Percentiles rank a stretch among this genome's conserved stretches.
Evolutionary conservation across 2,888 invertebrate species (phyloP).

Genomic region (Buathra laborator): DNA sequence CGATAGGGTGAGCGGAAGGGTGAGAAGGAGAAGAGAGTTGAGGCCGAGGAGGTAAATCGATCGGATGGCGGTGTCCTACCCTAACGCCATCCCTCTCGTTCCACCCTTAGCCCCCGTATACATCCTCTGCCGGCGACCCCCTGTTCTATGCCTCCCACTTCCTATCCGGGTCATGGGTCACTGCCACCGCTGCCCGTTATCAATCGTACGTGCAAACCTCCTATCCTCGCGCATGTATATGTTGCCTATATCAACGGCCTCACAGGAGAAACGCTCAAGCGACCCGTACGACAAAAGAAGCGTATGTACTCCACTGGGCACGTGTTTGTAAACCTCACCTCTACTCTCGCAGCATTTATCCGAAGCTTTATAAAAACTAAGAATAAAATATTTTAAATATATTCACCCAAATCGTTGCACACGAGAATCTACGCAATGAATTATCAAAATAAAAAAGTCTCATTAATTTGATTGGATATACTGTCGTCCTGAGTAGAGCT

Average conservation of each 20-base stretch:
- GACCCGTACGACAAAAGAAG: slow-evolving; percentile 63
- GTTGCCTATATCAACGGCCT: slow-evolving; percentile 51
- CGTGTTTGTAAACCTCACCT: slow-evolving; percentile 46
- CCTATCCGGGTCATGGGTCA: slow-evolving; percentile 84
- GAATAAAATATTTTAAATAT: not conserved
- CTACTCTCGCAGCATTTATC: slow-evolving; percentile 54
- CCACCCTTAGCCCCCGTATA: slow-evolving; percentile 59
- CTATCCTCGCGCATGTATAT: slow-evolving; percentile 52
- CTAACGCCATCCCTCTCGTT: slow-evolving; percentile 75
- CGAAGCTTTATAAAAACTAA: slow-evolving; percentile 52
- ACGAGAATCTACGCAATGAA: no score
- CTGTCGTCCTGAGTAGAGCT: no score
- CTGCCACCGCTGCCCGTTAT: slow-evolving; percentile 80
- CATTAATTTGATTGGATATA: no score
- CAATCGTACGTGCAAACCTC: slow-evolving; percentile 71
- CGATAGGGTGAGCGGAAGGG: slow-evolving; percentile 62
- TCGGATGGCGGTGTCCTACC: slow-evolving; percentile 79
- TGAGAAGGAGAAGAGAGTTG: slow-evolving; percentile 67
- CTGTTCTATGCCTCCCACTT: slow-evolving; percentile 68
- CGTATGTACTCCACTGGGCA: slow-evolving; percentile 67
- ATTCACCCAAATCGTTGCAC: not conserved
- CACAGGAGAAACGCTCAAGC: slow-evolving; percentile 61
- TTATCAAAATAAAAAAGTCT: no score
- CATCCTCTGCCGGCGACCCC: slow-evolving; percentile 38
- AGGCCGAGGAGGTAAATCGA: slow-evolving; percentile 76